Conservation (phyloP, 2,113 vertebrate genomes). For the Lethenteron reissneri region DNA sequence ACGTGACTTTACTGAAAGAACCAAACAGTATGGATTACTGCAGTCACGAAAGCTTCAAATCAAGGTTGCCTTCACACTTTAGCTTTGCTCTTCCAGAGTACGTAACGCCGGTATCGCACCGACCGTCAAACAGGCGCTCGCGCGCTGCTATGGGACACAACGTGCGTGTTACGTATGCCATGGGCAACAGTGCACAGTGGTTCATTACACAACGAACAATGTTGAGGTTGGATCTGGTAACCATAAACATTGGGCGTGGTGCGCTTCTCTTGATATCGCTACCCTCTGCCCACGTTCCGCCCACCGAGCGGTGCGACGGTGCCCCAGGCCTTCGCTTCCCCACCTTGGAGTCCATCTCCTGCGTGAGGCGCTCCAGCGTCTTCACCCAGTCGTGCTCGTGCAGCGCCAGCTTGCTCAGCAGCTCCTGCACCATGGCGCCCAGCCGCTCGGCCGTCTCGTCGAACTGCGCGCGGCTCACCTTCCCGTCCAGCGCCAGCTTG, state of each 20-base stretch:
- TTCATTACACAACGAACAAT: not conserved
- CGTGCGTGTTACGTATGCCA: not conserved
- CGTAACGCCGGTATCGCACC: too few species aligned
- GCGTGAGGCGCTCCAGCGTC: slow-evolving; percentile 15
- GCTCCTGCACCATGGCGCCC: slow-evolving; percentile 17
- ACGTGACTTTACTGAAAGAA: too few species aligned
- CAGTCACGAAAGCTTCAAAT: too few species aligned
- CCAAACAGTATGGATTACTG: too few species aligned
- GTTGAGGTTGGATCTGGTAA: not conserved
- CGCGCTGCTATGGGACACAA: too few species aligned
- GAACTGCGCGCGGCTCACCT: slow-evolving; percentile 17
- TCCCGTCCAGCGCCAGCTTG: slow-evolving; percentile 13
- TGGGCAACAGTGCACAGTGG: not conserved
- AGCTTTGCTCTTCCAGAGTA: too few species aligned
- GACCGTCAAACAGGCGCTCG: too few species aligned
- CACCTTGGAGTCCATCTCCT: slow-evolving; percentile 19
- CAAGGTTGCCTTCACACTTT: too few species aligned
- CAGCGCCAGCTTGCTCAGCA: slow-evolving; percentile 17
- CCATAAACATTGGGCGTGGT: not conserved
- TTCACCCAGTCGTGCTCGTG: slow-evolving; percentile 20
- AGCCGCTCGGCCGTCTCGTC: slow-evolving; percentile 14
- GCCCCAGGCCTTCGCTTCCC: too few species aligned
- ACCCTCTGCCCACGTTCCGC: too few species aligned
- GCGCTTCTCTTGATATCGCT: too few species aligned
- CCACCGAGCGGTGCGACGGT: too few species aligned